Evolutionary conservation across 1,140 invertebrate genomes (phyloP), one percentile per base, ranked within the genome.

Genomic region (Samia ricini): DNA sequence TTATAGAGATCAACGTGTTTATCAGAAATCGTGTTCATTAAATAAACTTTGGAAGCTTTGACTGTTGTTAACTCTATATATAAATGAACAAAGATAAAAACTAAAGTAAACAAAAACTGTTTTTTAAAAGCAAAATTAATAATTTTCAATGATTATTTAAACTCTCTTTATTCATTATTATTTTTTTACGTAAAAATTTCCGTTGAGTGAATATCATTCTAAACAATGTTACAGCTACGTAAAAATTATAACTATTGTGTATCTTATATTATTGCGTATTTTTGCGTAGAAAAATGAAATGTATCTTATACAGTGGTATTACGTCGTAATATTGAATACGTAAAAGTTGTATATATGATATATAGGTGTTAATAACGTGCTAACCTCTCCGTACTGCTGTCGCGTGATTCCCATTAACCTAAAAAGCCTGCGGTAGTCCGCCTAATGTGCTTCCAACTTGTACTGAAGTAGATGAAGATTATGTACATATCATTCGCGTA

Each of bases 381-480:
- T 42, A 42, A 42, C 21, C 50, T 20, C 52, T 55, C 24, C 15
- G 52, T 15, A 42, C 33, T 42, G 58, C 63, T 33, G 59, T 61
- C 56, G 59, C 60, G 60, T 56, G 26, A 66, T 66, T 61, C 57
- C 60, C 54, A 66, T 66, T 66, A 61, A 48, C 58, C 59, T 66
- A 66, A 66, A 55, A 66, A 66, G 64, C 64, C 26, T 57, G 64
- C 23, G 55, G 59, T 61, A 52, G 54, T 66, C 54, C 48, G 29
- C 15, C 60, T 66, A 66, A 66, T 66, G 64, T 58, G 60, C 51
- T 60, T 66, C 60, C 60, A 66, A 66, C 61, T 66, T 61, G 57
- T 42, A 66, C 56, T 61, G 21, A 42, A 15, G 33, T 42, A 42
- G 15, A 42, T 15, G 33, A 36, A 8, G 33, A 42, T 15, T 42